phyloP scores from a whole-genome alignment of 2,113 vertebrate species.

The Erythrolamprus reginae region DNA sequence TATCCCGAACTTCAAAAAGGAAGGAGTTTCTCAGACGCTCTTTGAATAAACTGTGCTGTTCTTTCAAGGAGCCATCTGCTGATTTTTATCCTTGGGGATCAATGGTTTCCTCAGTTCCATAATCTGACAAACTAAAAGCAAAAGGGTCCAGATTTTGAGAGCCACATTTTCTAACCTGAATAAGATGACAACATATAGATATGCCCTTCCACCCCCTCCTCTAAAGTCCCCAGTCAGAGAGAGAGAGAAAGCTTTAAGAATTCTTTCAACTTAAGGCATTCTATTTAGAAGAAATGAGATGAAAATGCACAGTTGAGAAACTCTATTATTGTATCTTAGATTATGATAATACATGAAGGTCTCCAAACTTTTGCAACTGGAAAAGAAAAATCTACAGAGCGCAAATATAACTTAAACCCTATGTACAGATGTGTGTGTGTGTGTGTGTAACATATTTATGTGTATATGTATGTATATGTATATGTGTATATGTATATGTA shows the following conservation, averaged over 20 bases:
- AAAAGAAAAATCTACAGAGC: background rate
- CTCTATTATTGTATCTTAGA: conserved; percentile 45
- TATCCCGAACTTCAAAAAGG: conserved; percentile 59
- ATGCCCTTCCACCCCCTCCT: conserved; percentile 25
- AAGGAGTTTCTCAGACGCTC: conserved; percentile 51
- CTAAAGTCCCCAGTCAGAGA: conserved; percentile 49
- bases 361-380: conserved; percentile 9
- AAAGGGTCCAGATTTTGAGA: conserved; percentile 36
- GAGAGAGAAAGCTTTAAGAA: conserved; percentile 40
- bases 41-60: conserved; percentile 58
- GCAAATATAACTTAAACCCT: background rate
- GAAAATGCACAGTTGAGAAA: conserved; percentile 12
- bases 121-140: conserved; percentile 64
- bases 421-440: too few relatives aligned
- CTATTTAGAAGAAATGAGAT: conserved; percentile 61
- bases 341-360: conserved; percentile 56
- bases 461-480: too few relatives aligned
- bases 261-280: conserved; percentile 54
- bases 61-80: conserved; percentile 57
- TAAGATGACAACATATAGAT: conserved; percentile 29
- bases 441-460: too few relatives aligned
- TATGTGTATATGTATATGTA: too few relatives aligned
- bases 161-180: conserved; percentile 33
- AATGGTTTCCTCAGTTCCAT: conserved; percentile 55
- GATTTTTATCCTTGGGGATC: conserved; percentile 66